Evolutionary conservation across 2,888 invertebrate genomes (phyloP).

Genomic region (Ophion obscuratus): DNA sequence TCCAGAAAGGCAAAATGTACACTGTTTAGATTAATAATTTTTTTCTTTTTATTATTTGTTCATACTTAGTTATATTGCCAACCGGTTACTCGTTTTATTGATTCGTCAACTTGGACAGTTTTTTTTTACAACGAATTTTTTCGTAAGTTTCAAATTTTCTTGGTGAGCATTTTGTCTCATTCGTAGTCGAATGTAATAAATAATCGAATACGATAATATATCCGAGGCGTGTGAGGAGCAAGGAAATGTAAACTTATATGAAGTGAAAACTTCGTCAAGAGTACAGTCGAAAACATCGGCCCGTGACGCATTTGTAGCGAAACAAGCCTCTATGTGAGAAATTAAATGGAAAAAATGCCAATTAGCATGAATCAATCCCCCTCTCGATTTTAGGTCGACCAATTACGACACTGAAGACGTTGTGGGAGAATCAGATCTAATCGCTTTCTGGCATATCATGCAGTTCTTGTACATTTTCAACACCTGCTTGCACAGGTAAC

Average conservation of each 20-base stretch:
- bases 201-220: conserved; percentile 34
- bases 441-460: conserved; percentile 23
- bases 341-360: too few species aligned
- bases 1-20: too few species aligned
- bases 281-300: too few species aligned
- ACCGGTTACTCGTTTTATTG: conserved; percentile 6
- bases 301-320: too few species aligned
- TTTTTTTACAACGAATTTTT: conserved; percentile 24
- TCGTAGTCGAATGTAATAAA: conserved; percentile 50
- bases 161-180: conserved; percentile 48
- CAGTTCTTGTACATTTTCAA: conserved; percentile 22
- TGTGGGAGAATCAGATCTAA: conserved; percentile 19
- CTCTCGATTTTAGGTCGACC: conserved; percentile 27
- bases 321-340: too few species aligned
- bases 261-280: too few species aligned
- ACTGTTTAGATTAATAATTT: not conserved
- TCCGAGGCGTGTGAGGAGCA: conserved; percentile 30
- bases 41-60: not conserved
- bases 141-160: conserved; percentile 31
- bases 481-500: conserved; percentile 51
- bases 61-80: not conserved
- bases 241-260: too few species aligned
- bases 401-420: conserved; percentile 22
- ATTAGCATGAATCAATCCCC: conserved; percentile 3
- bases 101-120: conserved; percentile 45